Evolutionary conservation across 2,888 invertebrate species (phyloP), one percentile per base, ranked within the genome.

Genomic region (Melieria crassipennis): DNA sequence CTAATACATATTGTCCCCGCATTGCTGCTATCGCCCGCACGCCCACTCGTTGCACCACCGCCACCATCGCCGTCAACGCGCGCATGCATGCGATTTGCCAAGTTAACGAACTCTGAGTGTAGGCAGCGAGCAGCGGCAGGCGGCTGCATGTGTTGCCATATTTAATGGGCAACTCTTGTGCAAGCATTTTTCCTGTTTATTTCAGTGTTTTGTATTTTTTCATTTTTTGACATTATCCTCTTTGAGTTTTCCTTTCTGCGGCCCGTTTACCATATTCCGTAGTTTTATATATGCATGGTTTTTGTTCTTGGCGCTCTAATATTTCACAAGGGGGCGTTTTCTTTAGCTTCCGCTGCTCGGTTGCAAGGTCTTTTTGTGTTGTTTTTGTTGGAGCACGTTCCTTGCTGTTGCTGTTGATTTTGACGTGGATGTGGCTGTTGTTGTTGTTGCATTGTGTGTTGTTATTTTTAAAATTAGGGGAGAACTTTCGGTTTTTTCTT

Each of bases 401-500:
- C 71, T 70, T 30, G 30, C 63, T 64, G 47, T 65, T 70, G 16
- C 61, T 69, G 30, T 47, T 46, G 55, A 64, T 63, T 66, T 70
- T 65, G 47, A 61, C 46, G 43, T 62, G 63, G 58, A 70, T 50
- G 55, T 62, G 52, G 63, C 55, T 46, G 58, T 10, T 47, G 57
- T 30, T 7, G 7, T 11, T 65, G 64, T 48, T 72, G 58, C 42
- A 62, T 70, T 70, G 58, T 73, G 69, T 73, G 72, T 64, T 70
- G 69, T 78, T 81, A 77, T 82, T 79, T 76, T 71, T 74, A 73
- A 81, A 83, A 83, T 83, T 83, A 81, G 83, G 83, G 83, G 79
- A 83, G 79, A 83, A 83, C 83, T 83, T 83, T 83, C 83, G 79
- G 83, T 83, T 83, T 83, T 83, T 81, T 73, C 73, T 74, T 67